Conservation (phyloP, 2,888 invertebrate genomes). For the Stenchaetothrips biformis region DNA sequence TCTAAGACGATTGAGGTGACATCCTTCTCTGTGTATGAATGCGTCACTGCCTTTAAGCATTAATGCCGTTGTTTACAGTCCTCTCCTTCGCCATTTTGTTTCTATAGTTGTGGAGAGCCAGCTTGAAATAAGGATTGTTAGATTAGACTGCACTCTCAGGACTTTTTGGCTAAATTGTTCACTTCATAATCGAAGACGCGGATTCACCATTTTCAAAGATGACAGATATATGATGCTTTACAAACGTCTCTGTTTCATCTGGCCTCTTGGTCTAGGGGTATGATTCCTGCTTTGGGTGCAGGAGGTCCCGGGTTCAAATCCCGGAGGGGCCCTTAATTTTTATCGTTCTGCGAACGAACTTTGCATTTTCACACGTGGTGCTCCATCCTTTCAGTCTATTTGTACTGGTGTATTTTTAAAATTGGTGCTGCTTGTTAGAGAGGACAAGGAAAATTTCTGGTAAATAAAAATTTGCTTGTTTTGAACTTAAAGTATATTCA, state of each 20-base stretch:
- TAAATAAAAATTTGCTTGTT: neutral
- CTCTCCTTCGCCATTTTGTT: no score
- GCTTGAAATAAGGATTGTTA: no score
- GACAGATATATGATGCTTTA: no score
- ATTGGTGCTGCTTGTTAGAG: neutral
- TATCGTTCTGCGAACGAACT: no score
- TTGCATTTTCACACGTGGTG: no score
- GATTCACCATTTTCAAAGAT: no score
- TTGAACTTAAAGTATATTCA: neutral
- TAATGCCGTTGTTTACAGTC: neutral
- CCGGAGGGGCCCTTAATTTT: slow-evolving; percentile 46
- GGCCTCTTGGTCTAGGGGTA: neutral
- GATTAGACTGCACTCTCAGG: no score
- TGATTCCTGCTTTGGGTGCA: slow-evolving; percentile 51
- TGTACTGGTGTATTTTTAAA: neutral
- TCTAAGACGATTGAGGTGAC: neutral
- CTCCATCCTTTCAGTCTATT: neutral
- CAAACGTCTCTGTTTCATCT: no score
- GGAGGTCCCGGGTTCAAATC: slow-evolving; percentile 52
- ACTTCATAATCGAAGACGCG: no score
- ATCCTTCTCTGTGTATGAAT: neutral
- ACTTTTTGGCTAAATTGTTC: no score
- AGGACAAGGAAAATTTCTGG: neutral
- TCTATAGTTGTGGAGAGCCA: no score
- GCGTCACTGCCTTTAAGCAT: neutral